Base-by-base conservation (phyloP, 2,113 vertebrate genomes). In the Leuciscus idus region DNA sequence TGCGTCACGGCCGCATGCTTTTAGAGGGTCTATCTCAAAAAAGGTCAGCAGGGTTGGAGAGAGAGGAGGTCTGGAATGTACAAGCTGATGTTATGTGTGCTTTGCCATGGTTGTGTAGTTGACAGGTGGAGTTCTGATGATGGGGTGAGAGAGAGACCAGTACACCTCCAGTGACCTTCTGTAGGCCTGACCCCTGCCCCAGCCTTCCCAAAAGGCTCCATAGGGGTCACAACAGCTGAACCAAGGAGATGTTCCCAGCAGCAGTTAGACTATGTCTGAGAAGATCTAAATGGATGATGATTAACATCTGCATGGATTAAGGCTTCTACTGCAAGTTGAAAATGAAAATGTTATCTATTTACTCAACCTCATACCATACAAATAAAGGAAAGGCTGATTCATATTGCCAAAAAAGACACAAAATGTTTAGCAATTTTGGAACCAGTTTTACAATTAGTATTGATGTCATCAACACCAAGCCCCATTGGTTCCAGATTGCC, bases 11-110 rank as follows among this genome's bases (percentile, higher is more conserved):
- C 73, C 64, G 70, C 75, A 80, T 86, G 85, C 50, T 84, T 87
- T 61, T 83, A 57, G 30, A 66, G 73, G 52, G n/a, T 59, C 30
- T 50, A 59, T 39, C 86, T 81, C 80, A 59, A 81, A 59, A 61
- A 64, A 43, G 87, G 75, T 88, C 80, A 59, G 33, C 13, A 33
- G 81, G 86, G 79, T 86, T 75, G 28, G 8, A 30, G 39, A 43
- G 81, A 81, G 81, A 39, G 46, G 70, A 81, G 84, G 77, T 90
- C 83, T 88, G 85, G 87, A 87, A 88, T 85, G 80, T 84, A 61
- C 59, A 79, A 62, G 57, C 76, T 83, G 80, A 87, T 57, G 89
- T 46, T 77, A 86, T 81, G 77, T 85, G 87, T 84, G 86, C 81
- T 89, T 84, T 85, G 75, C 83, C 62, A 28, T 81, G 81, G 39